Conservation (phyloP, 2,888 invertebrate species). For the Rugalucina vietnamica region DNA sequence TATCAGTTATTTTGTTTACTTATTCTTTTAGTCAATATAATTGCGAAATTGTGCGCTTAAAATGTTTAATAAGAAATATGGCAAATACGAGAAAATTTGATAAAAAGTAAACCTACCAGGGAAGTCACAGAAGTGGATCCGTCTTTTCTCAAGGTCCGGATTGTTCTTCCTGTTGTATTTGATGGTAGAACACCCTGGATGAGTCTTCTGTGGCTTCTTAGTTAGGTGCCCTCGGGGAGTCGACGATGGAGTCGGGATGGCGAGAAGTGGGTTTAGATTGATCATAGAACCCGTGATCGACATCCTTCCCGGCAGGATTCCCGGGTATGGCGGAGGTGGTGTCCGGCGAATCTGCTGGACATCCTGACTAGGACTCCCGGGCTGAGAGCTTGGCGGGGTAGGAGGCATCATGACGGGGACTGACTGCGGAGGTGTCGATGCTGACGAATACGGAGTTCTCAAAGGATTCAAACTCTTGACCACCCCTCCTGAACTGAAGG, state of each 20-base stretch:
- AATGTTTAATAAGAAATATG: background rate
- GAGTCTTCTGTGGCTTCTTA: conserved; percentile 77
- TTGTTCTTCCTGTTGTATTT: conserved; percentile 98
- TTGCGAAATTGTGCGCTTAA: background rate
- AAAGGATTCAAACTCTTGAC: conserved; percentile 55
- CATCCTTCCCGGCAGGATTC: conserved; percentile 54
- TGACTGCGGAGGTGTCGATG: conserved; percentile 67
- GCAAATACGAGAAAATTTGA: background rate
- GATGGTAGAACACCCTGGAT: conserved; percentile 83
- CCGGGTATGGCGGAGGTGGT: conserved; percentile 80
- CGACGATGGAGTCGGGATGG: conserved; percentile 37
- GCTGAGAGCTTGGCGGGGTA: conserved; percentile 80
- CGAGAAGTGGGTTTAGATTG: conserved; percentile 49
- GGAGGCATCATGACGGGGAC: conserved; percentile 73
- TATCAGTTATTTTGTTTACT: background rate
- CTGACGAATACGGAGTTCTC: conserved; percentile 46
- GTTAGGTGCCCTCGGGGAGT: conserved; percentile 61
- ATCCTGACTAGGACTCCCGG: conserved; percentile 77
- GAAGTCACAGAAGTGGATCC: conserved; percentile 98
- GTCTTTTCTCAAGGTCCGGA: conserved; percentile 96
- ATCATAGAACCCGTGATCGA: conserved; percentile 43
- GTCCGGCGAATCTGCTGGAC: conserved; percentile 65
- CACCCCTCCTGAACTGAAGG: conserved; percentile 59
- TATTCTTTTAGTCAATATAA: background rate
- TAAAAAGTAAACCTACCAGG: conserved; percentile 84